Conservation (phyloP, 2,888 invertebrate genomes). For the Yponomeuta evonymella region DNA sequence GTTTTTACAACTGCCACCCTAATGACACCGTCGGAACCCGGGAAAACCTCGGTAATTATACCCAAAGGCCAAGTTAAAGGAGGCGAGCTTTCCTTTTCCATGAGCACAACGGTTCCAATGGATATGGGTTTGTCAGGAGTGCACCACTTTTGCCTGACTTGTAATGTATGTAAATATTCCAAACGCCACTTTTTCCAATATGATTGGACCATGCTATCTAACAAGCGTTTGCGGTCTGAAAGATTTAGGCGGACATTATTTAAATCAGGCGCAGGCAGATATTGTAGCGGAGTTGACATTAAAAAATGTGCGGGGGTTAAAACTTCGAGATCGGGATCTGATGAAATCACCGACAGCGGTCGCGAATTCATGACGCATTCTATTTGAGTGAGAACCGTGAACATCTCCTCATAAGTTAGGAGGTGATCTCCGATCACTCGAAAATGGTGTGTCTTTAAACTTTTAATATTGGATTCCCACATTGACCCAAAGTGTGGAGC, state of each 20-base stretch:
- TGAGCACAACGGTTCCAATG: slow-evolving; percentile 14
- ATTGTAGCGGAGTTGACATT: slow-evolving; percentile 4
- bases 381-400: too few species aligned
- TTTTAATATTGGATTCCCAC: background rate
- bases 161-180: slow-evolving; percentile 19
- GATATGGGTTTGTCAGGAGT: background rate
- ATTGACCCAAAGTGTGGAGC: background rate
- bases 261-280: background rate
- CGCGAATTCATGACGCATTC: too few species aligned
- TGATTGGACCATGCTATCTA: slow-evolving; percentile 15
- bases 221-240: too few species aligned
- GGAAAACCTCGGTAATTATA: slow-evolving; percentile 5
- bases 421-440: background rate
- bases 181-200: slow-evolving; percentile 19
- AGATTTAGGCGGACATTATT: background rate
- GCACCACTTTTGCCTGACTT: slow-evolving; percentile 16
- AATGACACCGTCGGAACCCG: slow-evolving; percentile 19
- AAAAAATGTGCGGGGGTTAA: slow-evolving; percentile 8
- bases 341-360: background rate
- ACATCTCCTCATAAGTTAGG: too few species aligned
- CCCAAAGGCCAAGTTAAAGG: slow-evolving; percentile 17
- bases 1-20: slow-evolving; percentile 19
- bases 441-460: background rate
- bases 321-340: background rate
- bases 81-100: slow-evolving; percentile 13